Evolutionary conservation across 1,140 invertebrate species (phyloP).

Genomic region (Pomacea maculata): DNA sequence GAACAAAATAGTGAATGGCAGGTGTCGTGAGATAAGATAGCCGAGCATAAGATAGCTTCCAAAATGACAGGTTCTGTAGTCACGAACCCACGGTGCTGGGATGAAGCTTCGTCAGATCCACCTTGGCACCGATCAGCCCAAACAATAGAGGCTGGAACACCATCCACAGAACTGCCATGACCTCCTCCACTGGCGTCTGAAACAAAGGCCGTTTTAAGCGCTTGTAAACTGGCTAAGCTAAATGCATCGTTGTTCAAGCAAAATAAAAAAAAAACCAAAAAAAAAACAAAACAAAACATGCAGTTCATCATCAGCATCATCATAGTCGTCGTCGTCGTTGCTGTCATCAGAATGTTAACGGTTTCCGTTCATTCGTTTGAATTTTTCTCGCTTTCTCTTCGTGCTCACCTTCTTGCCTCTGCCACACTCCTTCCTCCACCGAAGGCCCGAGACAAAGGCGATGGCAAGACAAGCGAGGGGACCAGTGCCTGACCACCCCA

Average conservation of each 20-base stretch:
- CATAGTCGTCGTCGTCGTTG: too few relatives aligned
- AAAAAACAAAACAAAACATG: too few relatives aligned
- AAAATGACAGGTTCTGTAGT: background rate
- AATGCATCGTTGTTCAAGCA: too few relatives aligned
- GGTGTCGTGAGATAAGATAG: too few relatives aligned
- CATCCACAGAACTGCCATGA: conserved; percentile 90
- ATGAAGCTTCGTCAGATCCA: conserved; percentile 67
- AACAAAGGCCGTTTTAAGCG: conserved; percentile 3
- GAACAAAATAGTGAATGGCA: too few relatives aligned
- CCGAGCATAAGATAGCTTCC: too few relatives aligned
- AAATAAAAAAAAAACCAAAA: too few relatives aligned
- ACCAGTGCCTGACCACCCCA: conserved; percentile 82
- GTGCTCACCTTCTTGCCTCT: conserved; percentile 38
- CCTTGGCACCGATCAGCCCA: conserved; percentile 86
- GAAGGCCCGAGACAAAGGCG: conserved; percentile 78
- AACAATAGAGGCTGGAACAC: conserved; percentile 93
- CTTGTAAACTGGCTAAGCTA: background rate
- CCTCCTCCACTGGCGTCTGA: conserved; percentile 83
- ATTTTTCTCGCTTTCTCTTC: background rate
- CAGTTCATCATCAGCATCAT: too few relatives aligned
- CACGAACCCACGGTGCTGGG: conserved; percentile 52
- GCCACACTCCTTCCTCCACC: conserved; percentile 56
- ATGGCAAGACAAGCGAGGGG: conserved; percentile 85
- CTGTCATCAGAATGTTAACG: too few relatives aligned
- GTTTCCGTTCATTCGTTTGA: too few relatives aligned